phyloP scores from a whole-genome alignment of 2,113 vertebrate species.

The Psammodynastes pulverulentus region DNA sequence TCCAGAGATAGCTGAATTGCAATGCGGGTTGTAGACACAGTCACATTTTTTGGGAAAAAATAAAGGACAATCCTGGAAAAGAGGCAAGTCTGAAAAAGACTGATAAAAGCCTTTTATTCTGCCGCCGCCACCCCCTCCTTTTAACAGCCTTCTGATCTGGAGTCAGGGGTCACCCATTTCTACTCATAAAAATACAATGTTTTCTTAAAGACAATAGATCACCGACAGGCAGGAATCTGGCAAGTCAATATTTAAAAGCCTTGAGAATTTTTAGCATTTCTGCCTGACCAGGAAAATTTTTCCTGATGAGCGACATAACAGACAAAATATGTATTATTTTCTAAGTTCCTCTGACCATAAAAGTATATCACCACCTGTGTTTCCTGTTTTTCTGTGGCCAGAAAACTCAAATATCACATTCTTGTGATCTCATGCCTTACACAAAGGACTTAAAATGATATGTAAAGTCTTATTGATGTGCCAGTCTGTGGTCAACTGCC shows the following conservation, averaged over 20 bases:
- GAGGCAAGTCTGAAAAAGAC: neutral
- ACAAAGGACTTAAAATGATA: neutral
- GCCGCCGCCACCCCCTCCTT: neutral
- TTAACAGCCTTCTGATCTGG: neutral
- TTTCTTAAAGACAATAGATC: neutral
- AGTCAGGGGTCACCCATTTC: neutral
- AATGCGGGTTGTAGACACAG: neutral
- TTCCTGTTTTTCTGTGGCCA: neutral
- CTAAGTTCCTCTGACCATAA: neutral
- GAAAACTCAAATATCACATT: neutral
- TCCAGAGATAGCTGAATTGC: neutral
- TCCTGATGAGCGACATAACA: neutral
- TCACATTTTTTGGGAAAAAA: neutral
- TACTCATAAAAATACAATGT: neutral
- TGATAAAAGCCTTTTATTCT: neutral
- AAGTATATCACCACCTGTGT: neutral
- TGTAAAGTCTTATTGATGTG: neutral
- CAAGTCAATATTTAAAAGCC: neutral
- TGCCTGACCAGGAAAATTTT: neutral
- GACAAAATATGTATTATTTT: neutral
- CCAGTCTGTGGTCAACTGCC: neutral
- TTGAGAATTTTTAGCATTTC: neutral
- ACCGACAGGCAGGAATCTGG: neutral
- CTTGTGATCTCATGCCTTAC: neutral
- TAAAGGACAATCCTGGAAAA: neutral